Evolutionary conservation across 2,888 invertebrate species (phyloP).

Genomic region (Trachelus stipa): DNA sequence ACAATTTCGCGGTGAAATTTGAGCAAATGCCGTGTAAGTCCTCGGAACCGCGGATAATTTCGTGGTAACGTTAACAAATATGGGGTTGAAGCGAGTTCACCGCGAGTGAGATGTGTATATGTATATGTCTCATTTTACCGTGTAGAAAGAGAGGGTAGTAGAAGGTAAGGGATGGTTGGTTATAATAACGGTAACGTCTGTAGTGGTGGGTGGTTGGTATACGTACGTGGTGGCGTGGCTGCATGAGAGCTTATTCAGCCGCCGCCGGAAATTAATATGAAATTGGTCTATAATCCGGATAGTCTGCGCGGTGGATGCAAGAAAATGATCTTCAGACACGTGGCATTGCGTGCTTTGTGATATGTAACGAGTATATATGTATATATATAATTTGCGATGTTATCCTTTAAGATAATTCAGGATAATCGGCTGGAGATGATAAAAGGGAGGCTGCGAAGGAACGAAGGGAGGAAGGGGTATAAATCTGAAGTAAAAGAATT

Average conservation of each 20-base stretch:
- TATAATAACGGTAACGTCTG: too few species aligned
- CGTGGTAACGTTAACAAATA: constrained; percentile 46
- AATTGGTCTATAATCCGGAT: constrained; percentile 47
- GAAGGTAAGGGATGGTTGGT: not conserved
- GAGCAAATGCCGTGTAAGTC: constrained; percentile 32
- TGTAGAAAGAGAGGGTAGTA: not conserved
- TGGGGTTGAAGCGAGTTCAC: constrained; percentile 7
- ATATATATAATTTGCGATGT: not conserved
- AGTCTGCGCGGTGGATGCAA: constrained; percentile 43
- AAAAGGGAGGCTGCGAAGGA: not conserved
- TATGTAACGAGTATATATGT: not conserved
- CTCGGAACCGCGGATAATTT: constrained; percentile 40
- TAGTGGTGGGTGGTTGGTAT: not conserved
- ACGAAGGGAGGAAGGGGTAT: not conserved
- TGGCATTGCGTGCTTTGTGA: constrained; percentile 40
- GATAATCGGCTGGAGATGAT: not conserved
- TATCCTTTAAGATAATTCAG: not conserved
- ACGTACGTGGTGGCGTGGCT: not conserved
- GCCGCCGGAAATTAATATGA: constrained; percentile 47
- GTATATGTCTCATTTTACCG: too few species aligned
- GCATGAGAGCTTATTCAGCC: constrained; percentile 8
- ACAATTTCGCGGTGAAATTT: constrained; percentile 37
- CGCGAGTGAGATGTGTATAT: too few species aligned
- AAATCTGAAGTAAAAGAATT: not conserved
- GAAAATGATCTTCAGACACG: constrained; percentile 45